Base-by-base conservation (phyloP, 2,888 invertebrate species). In the Tachystola acroxantha region DNA sequence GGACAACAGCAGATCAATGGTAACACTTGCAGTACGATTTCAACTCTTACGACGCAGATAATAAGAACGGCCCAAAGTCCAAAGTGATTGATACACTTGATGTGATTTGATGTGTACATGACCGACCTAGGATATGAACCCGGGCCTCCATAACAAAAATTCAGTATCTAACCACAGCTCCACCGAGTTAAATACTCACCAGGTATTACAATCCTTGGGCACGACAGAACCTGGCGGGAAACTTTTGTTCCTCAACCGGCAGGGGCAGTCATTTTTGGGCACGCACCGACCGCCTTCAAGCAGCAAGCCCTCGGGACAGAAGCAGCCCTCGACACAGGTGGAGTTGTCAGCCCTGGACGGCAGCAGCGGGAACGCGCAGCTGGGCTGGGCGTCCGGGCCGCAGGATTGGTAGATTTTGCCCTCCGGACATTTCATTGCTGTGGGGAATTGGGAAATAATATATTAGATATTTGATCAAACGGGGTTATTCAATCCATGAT, bases 301-400 rank as follows among this genome's bases (percentile, higher is more conserved):
- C 1, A 95, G 89, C 0, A 92, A 90, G 0, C 94, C 95, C 10
- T 89, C 81, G 0, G 96, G 95, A 64, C 97, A 97, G 80, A 93
- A 96, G 68, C 97, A 97, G 0, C 97, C 97, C 63, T 96, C 96
- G 34, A 93, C 92, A 57, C 96, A 97, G 16, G 88, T 75, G 3
- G 81, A 73, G 37, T 80, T 74, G 28, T 64, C 67, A 0, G 73
- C 44, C 30, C 40, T 60, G 14, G 50, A 48, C 1, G 58, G 43
- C 1, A 53, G 41, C 19, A 55, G 57, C 0, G 86, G 87, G 39
- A 90, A 88, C 0, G 92, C 91, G 59, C 97, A 97, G 22, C 92
- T 92, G 1, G 91, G 88, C 58, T 94, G 93, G 1, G 88, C 76
- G 41, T 91, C 88, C 0, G 93, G 91, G 0, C 95, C 96, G 65